Conservation (phyloP, 2,888 invertebrate species). For the Sinodicranocentrus sp. region DNA sequence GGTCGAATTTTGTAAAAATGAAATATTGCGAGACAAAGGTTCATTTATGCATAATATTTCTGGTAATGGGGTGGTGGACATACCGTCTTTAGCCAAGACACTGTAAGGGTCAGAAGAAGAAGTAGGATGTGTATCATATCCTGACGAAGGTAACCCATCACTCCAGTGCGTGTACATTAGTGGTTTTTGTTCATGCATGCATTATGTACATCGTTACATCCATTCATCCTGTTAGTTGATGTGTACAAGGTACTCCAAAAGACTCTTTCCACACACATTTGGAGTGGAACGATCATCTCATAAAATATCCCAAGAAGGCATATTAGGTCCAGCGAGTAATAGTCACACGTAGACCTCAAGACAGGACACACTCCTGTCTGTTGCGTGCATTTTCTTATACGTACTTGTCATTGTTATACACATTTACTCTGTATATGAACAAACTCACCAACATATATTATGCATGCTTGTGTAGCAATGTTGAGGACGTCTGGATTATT, state of each 20-base stretch:
- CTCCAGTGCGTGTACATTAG: too few species aligned
- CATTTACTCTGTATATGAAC: neutral
- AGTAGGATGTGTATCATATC: too few species aligned
- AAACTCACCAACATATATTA: neutral
- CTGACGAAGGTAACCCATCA: too few species aligned
- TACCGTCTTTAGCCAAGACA: neutral
- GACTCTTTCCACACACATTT: neutral
- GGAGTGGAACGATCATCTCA: slow-evolving; percentile 3
- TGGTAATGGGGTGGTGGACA: slow-evolving; percentile 1
- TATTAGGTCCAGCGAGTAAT: neutral
- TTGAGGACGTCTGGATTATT: slow-evolving; percentile 38
- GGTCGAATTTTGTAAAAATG: slow-evolving; percentile 45
- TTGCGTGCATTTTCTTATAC: slow-evolving; percentile 26
- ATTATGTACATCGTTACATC: too few species aligned
- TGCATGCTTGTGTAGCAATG: neutral
- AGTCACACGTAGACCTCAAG: neutral
- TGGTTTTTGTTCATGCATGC: too few species aligned
- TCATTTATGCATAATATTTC: slow-evolving; percentile 33
- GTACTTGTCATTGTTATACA: slow-evolving; percentile 1
- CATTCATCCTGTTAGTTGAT: too few species aligned
- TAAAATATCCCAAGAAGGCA: neutral
- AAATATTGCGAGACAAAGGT: slow-evolving; percentile 41
- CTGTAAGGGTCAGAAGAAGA: neutral
- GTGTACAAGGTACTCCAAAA: too few species aligned
- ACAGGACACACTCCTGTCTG: neutral